Evolutionary conservation across 2,113 vertebrate species (phyloP).

Genomic region (Salvator merianae): DNA sequence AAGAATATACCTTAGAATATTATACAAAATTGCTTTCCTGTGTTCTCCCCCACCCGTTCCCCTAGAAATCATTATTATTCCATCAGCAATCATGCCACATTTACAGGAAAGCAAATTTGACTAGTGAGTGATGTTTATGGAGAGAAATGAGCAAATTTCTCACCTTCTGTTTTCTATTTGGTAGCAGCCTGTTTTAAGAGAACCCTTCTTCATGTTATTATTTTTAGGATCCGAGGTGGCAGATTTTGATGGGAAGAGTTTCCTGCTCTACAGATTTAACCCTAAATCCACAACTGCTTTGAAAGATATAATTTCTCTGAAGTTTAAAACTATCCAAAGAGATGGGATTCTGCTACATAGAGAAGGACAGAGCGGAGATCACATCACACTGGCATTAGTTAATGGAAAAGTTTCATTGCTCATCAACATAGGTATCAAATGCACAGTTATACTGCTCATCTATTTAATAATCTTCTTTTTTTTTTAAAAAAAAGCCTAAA

Average conservation of each 20-base stretch:
- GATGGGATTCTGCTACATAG: slow-evolving; percentile 82
- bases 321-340: slow-evolving; percentile 86
- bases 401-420: slow-evolving; percentile 82
- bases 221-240: slow-evolving; percentile 83
- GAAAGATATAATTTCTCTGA: slow-evolving; percentile 84
- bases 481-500: slow-evolving; percentile 4
- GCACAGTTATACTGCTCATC: slow-evolving; percentile 1
- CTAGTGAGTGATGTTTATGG: neutral
- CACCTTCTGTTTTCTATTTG: neutral
- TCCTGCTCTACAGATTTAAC: slow-evolving; percentile 79
- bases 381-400: slow-evolving; percentile 79
- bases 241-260: slow-evolving; percentile 85
- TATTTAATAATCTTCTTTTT: slow-evolving; percentile 12
- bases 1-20: neutral
- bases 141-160: neutral
- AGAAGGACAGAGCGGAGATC: slow-evolving; percentile 76
- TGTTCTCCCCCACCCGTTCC: neutral
- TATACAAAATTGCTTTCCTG: no score
- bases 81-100: neutral
- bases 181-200: slow-evolving; percentile 5
- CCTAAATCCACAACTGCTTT: slow-evolving; percentile 67
- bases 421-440: slow-evolving; percentile 81
- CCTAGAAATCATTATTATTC: no score
- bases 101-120: neutral
- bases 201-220: slow-evolving; percentile 51